Conservation (phyloP, 1,140 invertebrate genomes). For the Himalopsyche phryganea region DNA sequence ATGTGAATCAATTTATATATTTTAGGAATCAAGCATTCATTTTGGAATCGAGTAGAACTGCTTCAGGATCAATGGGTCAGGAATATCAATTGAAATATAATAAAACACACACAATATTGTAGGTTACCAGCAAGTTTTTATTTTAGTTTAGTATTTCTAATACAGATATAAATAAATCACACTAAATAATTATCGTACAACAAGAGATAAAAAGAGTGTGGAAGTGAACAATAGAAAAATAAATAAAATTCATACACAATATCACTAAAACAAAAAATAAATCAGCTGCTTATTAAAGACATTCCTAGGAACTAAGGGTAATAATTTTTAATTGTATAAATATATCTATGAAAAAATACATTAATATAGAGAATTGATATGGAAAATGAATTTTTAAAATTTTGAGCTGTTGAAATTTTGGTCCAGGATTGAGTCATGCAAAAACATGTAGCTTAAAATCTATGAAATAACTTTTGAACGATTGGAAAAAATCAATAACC, state of each 20-base stretch:
- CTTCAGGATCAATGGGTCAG: no score
- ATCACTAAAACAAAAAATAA: no score
- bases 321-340: not conserved
- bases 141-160: conserved; percentile 30
- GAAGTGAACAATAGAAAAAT: no score
- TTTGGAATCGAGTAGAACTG: no score
- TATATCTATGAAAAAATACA: not conserved
- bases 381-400: not conserved
- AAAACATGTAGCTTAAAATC: conserved; percentile 20
- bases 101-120: conserved; percentile 5
- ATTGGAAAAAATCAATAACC: no score
- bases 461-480: conserved; percentile 4
- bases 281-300: no score
- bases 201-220: no score
- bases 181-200: conserved; percentile 14
- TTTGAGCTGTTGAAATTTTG: conserved; percentile 32
- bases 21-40: no score
- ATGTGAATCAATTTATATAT: no score
- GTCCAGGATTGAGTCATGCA: conserved; percentile 31
- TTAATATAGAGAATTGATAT: not conserved
- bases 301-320: no score
- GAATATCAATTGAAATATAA: conserved; percentile 1
- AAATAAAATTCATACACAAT: no score
- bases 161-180: conserved; percentile 34
- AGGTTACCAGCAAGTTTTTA: conserved; percentile 25